Evolutionary conservation across 2,797 vertebrate genomes (phyloP).

Genomic region (Gadopsis bispinosus): DNA sequence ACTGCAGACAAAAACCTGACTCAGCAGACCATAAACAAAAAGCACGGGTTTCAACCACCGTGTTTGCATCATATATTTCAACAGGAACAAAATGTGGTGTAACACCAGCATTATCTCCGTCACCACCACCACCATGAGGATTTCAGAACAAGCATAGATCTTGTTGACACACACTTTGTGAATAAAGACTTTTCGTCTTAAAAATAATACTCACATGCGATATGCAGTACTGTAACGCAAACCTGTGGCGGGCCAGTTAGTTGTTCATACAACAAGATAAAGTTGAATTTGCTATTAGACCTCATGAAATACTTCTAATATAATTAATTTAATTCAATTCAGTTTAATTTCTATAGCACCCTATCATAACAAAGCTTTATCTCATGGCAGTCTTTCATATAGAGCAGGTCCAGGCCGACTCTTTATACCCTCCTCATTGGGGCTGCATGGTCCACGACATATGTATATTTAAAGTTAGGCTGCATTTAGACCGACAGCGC

Average conservation of each 20-base stretch:
- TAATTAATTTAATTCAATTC: not conserved
- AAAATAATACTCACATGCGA: not conserved
- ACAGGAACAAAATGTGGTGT: conserved; percentile 32
- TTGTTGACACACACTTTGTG: not conserved
- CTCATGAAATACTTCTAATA: not conserved
- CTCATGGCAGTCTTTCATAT: too few species aligned
- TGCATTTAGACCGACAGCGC: not conserved
- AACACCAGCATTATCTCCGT: conserved; percentile 25
- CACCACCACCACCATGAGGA: not conserved
- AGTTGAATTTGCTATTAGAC: too few species aligned
- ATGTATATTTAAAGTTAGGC: too few species aligned
- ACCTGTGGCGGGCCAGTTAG: not conserved
- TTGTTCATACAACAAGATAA: not conserved
- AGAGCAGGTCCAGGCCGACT: too few species aligned
- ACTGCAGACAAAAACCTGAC: conserved; percentile 23
- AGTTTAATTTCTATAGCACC: too few species aligned
- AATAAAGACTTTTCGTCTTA: not conserved
- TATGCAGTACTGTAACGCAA: not conserved
- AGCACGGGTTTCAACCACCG: not conserved
- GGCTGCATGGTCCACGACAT: not conserved
- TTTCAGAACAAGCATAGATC: not conserved
- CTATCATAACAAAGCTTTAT: too few species aligned
- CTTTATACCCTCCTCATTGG: not conserved
- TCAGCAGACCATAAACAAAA: conserved; percentile 11
- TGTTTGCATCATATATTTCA: conserved; percentile 15